Evolutionary conservation across 2,797 vertebrate species (phyloP).

Genomic region (Lacerta agilis): DNA sequence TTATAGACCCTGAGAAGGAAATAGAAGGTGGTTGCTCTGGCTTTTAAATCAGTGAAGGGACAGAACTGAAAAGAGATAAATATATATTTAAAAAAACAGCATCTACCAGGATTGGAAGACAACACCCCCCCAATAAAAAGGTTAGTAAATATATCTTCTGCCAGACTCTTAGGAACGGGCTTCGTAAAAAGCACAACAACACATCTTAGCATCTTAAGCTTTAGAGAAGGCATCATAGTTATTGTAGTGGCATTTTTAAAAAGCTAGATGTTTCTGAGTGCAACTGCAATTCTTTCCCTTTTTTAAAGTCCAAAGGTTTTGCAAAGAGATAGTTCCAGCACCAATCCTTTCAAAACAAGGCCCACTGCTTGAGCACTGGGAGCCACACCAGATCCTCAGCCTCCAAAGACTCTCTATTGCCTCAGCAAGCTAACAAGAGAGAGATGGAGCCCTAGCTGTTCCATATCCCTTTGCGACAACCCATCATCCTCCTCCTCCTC

Average conservation of each 20-base stretch:
- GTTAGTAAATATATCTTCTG: background rate
- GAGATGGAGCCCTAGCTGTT: background rate
- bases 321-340: background rate
- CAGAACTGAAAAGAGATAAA: background rate
- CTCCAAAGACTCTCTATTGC: too few species aligned
- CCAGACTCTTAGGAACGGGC: background rate
- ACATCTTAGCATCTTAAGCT: background rate
- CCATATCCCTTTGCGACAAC: background rate
- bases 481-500: background rate
- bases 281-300: background rate
- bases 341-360: background rate
- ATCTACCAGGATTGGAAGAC: background rate
- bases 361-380: background rate
- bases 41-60: slow-evolving; percentile 28
- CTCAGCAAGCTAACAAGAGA: too few species aligned
- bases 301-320: background rate
- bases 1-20: slow-evolving; percentile 15
- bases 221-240: too few species aligned
- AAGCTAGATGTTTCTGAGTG: background rate
- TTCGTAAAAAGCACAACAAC: background rate
- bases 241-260: too few species aligned
- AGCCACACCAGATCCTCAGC: background rate
- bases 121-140: background rate
- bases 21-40: slow-evolving; percentile 41
- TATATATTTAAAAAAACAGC: slow-evolving; percentile 4